Evolutionary conservation across 2,113 vertebrate species (phyloP).

Genomic region (Alethe diademata): DNA sequence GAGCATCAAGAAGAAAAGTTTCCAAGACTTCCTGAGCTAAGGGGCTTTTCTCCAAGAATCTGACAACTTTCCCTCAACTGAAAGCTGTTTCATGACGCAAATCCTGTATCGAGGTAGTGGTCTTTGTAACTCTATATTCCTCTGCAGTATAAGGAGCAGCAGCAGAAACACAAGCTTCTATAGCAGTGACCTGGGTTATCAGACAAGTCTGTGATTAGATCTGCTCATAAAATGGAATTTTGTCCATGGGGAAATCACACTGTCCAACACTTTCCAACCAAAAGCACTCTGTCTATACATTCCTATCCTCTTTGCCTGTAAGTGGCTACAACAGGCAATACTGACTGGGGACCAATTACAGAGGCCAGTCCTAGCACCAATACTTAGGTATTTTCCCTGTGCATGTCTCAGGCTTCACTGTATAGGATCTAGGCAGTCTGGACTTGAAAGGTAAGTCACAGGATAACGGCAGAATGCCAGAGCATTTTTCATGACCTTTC

Average conservation of each 20-base stretch:
- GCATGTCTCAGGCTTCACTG: not conserved
- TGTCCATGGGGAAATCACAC: not conserved
- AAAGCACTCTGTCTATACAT: not conserved
- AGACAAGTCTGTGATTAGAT: conserved; percentile 8
- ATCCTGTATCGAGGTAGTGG: not conserved
- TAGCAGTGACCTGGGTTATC: conserved; percentile 29
- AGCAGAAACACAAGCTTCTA: conserved; percentile 22
- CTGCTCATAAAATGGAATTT: conserved; percentile 35
- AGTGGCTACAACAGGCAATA: not conserved
- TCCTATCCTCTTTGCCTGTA: not conserved
- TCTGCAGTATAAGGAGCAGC: not conserved
- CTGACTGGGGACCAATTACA: not conserved
- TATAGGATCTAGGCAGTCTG: not conserved
- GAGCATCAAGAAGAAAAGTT: conserved; percentile 14
- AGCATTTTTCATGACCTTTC: not conserved
- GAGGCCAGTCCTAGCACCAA: not conserved
- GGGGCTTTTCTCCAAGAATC: not conserved
- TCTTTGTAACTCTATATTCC: conserved; percentile 6
- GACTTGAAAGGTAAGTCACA: not conserved
- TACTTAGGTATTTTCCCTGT: not conserved
- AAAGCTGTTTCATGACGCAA: not conserved
- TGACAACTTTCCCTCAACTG: not conserved
- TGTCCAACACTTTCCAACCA: not conserved
- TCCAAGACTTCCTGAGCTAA: conserved; percentile 13
- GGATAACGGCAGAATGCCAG: not conserved